Base-by-base conservation (phyloP, 2,888 invertebrate genomes). In the Salticus scenicus region DNA sequence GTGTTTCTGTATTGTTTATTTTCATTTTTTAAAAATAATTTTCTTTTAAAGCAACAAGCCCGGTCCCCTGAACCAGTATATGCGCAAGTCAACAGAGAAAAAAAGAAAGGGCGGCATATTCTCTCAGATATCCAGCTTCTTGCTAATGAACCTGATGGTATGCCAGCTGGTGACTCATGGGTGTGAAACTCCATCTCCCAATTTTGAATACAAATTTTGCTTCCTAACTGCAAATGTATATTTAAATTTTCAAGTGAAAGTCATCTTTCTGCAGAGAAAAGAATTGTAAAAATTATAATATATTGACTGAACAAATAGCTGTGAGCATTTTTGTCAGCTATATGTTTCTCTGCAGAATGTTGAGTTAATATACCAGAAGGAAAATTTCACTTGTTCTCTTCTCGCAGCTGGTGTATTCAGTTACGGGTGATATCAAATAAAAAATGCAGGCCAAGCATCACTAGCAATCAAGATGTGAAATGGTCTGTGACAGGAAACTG, bases 81-180 rank as follows among this genome's bases (percentile, higher is more conserved):
- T 90, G 94, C 94, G 89, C 94, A 94, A 92, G 94, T 94, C 88
- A 94, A 94, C 90, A 92, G 94, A 90, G 94, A 94, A 90, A 93
- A 93, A 91, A 94, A 94, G 90, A 93, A 93, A 83, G 66, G 67
- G 28, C 72, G 85, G 12, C 84, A 75, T 30, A 31, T 72, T 31
- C 57, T 69, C 14, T 28, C 57, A 17, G 41, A 67, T 51, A 33
- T 74, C 5, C 72, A 80, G 63, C 71, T 74, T 31, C 77, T 87
- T 28, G 33, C 85, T 24, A 71, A 75, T 67, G 83, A 87, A 64
- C 78, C 88, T 31, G 86, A 80, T 51, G 70, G 67, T 33, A 77
- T 78, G 85, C 88, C 88, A n/a, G 89, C 89, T 75, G 89, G 89
- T 42, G 89, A 89, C 79, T 89, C 89, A 20, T 89, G 89, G 89